phyloP scores from a whole-genome alignment of 2,113 vertebrate genomes.

The Otus sunia region DNA sequence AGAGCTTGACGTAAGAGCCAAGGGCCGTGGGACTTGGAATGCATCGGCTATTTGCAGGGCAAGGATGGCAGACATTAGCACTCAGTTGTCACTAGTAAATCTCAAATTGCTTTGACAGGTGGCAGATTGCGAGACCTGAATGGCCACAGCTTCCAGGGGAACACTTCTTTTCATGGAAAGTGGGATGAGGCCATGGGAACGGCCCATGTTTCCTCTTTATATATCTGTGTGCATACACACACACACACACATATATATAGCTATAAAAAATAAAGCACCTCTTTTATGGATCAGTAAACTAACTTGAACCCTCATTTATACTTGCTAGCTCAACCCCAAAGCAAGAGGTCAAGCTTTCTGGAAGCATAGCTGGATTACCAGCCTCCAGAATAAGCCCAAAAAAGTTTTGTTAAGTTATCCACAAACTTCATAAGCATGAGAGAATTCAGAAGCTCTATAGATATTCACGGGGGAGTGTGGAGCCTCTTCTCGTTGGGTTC shows the following conservation, averaged over 20 bases:
- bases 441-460: not conserved
- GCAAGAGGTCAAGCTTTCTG: not conserved
- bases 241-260: not conserved
- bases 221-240: too few relatives aligned
- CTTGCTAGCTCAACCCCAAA: not conserved
- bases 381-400: not conserved
- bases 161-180: slow-evolving; percentile 11
- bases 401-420: not conserved
- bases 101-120: slow-evolving; percentile 61
- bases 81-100: slow-evolving; percentile 63
- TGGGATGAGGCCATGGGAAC: slow-evolving; percentile 15
- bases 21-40: slow-evolving; percentile 47
- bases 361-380: not conserved
- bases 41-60: slow-evolving; percentile 46
- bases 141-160: slow-evolving; percentile 33
- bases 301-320: not conserved
- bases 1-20: slow-evolving; percentile 52
- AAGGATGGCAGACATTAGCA: slow-evolving; percentile 49
- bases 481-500: not conserved
- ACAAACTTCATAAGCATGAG: not conserved
- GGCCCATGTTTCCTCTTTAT: not conserved
- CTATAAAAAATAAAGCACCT: not conserved
- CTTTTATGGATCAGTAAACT: not conserved
- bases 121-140: slow-evolving; percentile 18
- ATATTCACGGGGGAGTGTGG: not conserved